phyloP scores from a whole-genome alignment of 2,888 invertebrate genomes.

The Cyaniris semiargus region DNA sequence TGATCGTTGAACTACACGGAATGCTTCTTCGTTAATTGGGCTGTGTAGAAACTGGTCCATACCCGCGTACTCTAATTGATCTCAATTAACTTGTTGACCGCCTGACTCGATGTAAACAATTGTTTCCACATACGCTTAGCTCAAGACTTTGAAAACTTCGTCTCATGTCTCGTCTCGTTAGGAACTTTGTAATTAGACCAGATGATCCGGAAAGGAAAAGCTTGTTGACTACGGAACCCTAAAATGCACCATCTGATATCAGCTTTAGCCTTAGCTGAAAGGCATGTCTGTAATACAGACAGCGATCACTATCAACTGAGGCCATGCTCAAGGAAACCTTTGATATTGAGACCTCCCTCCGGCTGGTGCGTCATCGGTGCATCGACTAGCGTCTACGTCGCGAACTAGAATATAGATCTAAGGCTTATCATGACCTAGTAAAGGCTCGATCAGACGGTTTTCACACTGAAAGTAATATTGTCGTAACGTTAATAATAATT shows the following conservation, averaged over 20 bases:
- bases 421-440: background rate
- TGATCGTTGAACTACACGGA: background rate
- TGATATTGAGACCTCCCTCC: background rate
- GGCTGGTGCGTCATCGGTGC: constrained; percentile 6
- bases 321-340: background rate
- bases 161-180: background rate
- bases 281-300: background rate
- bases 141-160: background rate
- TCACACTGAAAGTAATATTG: no score
- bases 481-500: no score
- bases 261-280: background rate
- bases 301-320: background rate
- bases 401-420: background rate
- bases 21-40: constrained; percentile 24
- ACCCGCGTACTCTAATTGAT: constrained; percentile 57
- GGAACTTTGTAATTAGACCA: background rate
- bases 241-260: background rate
- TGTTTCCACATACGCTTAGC: constrained; percentile 12
- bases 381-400: background rate
- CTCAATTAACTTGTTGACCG: constrained; percentile 64
- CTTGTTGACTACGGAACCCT: no score
- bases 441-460: background rate
- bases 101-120: constrained; percentile 38
- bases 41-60: constrained; percentile 23
- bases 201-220: background rate